These are phyloP conservation scores for Incurvaria masculella DNA, from an alignment of 2,888 invertebrate genomes.

Conservation along the genomic window DNA sequence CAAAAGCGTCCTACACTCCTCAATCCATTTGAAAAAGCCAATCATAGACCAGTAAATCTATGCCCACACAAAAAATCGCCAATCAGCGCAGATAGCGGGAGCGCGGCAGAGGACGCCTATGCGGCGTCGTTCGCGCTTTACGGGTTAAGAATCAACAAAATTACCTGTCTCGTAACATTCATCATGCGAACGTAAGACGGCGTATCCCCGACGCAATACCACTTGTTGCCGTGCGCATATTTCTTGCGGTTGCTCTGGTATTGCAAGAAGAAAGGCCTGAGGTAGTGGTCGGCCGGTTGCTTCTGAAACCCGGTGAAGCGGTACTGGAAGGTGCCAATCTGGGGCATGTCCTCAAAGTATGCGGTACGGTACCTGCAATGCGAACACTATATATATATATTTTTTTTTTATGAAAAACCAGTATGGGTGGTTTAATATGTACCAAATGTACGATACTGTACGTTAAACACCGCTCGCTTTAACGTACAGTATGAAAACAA, in stretches of 20 bases:
- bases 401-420: no score
- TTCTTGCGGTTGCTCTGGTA: constrained; percentile 53
- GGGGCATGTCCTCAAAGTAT: constrained; percentile 84
- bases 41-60: no score
- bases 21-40: no score
- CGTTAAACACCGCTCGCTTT: no score
- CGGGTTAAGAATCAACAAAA: constrained; percentile 11
- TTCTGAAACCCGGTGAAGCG: constrained; percentile 80
- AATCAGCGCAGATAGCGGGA: no score
- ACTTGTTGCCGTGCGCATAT: constrained; percentile 32
- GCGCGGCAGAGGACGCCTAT: no score
- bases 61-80: no score
- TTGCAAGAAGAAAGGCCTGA: constrained; percentile 76
- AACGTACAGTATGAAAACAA: no score
- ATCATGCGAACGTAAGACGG: constrained; percentile 68
- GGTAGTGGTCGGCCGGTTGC: constrained; percentile 88
- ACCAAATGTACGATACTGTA: constrained; percentile 12
- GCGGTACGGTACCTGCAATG: constrained; percentile 62
- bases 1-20: no score
- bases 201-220: constrained; percentile 67
- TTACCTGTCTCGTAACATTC: constrained; percentile 64
- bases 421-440: constrained; percentile 66
- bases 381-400: constrained; percentile 38
- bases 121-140: no score
- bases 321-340: constrained; percentile 86